Base-by-base conservation (phyloP, 1,140 invertebrate genomes). In the Nixonia krombeini region DNA sequence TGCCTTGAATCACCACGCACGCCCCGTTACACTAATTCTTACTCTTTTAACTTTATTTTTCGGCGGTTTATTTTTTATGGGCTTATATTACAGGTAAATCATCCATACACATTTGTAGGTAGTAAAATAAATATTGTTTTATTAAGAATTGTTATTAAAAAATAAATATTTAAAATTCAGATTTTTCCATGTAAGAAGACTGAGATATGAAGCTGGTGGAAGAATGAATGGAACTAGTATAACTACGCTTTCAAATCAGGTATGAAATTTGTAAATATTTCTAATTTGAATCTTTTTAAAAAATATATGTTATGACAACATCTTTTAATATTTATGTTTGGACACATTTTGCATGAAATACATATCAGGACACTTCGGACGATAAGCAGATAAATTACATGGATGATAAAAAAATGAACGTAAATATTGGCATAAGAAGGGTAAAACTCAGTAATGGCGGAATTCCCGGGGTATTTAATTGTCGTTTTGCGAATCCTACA, bases 401-500 rank as follows among this genome's bases (percentile, higher is more conserved):
- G 10, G 73, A 78, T 6, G 75, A 79, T 8, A 82, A 85, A 29
- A 83, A 85, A 47, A 38, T 77, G 4, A 73, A 69, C 10, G 56
- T 72, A 12, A 74, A 66, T 15, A 67, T 76, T 12, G 65, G 73
- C 2, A 72, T 75, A 50, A 70, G 73, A 38, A 80, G 73, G 66
- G 72, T 83, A 0, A 86, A 85, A 68, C 56, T 83, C 13, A 82
- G 73, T 16, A 86, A 87, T 47, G 79, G 82, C n/a, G 88, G 88
- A 1, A 93, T 94, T 71, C 92, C 92, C 0, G 94, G 93, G 0
- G 94, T 96, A 1, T 96, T 96, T 73, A 96, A 95, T 78, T 96
- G 94, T 78, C 87, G 93, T 25, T 94, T 96, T 66, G 87, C 89
- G 0, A 94, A 94, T 81, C 92, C 93, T 4, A 87, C 85, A 0